A percentile compares a stretch with the other conserved stretches of the same genome.
Evolutionary conservation across 1,140 invertebrate species (phyloP).

Genomic region (Saccostrea cuccullata): DNA sequence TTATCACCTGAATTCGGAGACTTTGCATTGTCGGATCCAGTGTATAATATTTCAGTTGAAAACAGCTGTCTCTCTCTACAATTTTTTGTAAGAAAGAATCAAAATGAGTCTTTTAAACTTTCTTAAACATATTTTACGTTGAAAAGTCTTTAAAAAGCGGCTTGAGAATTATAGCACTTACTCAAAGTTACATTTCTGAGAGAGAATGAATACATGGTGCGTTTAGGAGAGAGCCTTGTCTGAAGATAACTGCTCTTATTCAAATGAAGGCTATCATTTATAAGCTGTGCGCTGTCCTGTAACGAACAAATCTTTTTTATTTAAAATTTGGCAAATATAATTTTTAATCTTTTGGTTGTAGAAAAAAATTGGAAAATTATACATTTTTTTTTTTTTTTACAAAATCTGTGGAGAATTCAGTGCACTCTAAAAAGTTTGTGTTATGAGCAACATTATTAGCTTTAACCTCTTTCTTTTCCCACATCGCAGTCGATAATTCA

Average conservation of each 20-base stretch:
- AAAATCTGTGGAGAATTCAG: too few relatives aligned
- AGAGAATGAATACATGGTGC: neutral
- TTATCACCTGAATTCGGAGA: neutral
- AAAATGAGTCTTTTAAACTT: too few relatives aligned
- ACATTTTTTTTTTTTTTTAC: too few relatives aligned
- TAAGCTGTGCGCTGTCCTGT: neutral
- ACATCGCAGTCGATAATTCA: neutral
- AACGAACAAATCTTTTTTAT: neutral
- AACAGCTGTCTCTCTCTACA: neutral
- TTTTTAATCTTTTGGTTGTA: too few relatives aligned
- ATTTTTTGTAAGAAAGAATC: neutral
- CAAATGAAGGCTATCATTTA: neutral
- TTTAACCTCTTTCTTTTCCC: neutral
- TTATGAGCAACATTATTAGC: too few relatives aligned
- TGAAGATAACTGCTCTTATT: neutral
- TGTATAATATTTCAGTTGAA: neutral
- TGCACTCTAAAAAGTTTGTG: neutral
- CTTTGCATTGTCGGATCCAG: neutral
- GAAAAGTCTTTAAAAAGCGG: too few relatives aligned
- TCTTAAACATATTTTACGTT: too few relatives aligned
- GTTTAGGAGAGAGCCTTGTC: neutral
- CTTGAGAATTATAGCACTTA: neutral
- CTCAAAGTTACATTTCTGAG: neutral
- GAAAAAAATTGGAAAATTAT: too few relatives aligned
- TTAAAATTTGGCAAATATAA: too few relatives aligned